Evolutionary conservation across 2,797 vertebrate genomes (phyloP), one percentile per base, ranked within the genome.

Genomic region (Falco columbarius): DNA sequence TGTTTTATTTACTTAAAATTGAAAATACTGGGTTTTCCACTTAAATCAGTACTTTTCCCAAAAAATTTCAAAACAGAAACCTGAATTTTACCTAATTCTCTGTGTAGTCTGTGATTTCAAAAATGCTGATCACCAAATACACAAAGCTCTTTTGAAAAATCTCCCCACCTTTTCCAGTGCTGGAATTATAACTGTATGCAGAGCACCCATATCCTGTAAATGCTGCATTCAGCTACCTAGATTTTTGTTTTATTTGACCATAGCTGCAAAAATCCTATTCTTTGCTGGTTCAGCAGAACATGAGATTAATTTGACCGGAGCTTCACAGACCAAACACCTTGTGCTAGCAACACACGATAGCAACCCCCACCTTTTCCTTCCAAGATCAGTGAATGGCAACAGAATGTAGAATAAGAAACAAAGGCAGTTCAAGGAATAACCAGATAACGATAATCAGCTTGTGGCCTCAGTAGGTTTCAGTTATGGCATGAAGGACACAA

Each of bases 1-100:
- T 54, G 8, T 49, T 34, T 70, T 20, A 17, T 87, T 72, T 21
- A 58, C 14, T 89, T 86, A 5, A 58, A 54, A 26, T 42, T 12
- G 7, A 7, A 20, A 40, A 61, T 26, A 1, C 1, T 29, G 3
- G 0, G 4, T 22, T 74, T 82, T 36, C 22, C n/a, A 54, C 10
- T 66, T 80, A 34, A 58, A 66, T 22, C 24, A 21, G 5, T 8
- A 42, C 2, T 17, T 59, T 8, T 0, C 0, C 2, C 3, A 1
- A 1, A 14, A 30, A 22, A 38, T 21, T 44, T 68, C 21, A 20
- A 61, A 81, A 12, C 7, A 84, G 59, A 72, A 0, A 1, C 7
- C 9, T 72, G 34, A 42, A 46, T 66, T 91, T 73, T 80, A 34
- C 19, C 3, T 23, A 7, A 21, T 72, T 72, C 10, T 68, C 3